Base-by-base conservation (phyloP, 2,113 vertebrate genomes). In the Prionailurus bengalensis region DNA sequence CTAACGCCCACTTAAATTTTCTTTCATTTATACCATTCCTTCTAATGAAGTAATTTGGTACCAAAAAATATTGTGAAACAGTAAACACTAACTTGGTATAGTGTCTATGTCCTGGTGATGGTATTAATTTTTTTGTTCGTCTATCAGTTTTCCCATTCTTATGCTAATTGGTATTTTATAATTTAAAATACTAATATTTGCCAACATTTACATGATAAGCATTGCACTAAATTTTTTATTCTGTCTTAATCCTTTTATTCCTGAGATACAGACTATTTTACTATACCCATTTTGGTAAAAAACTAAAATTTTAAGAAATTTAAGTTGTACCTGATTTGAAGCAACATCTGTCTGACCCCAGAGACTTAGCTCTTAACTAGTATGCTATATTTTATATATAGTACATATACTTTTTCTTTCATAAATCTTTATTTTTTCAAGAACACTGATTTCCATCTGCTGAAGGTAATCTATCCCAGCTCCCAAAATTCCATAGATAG, bases 291-390 rank as follows among this genome's bases (percentile, higher is more conserved):
- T 78, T 89, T 86, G 65, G 70, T 86, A 7, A 73, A 65, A 16
- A 85, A 53, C 36, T 70, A 74, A 95, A 85, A 7, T n/a, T 70
- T 80, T 68, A 63, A 89, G 84, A 92, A 27, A 74, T 68, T 94
- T 90, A 39, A 78, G 39, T 89, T 66, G 33, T 82, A 42, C 27
- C 31, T 97, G 68, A 58, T 89, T 91, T 89, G 53, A 95, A 94
- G 51, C n/a, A n/a, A 73, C 9, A 27, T 73, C 81, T 94, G 27
- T 70, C 68, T 90, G 48, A 90, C n/a, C 19, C 68, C 16, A 73
- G 63, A 92, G 29, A 25, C 7, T 55, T 93, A 61, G 27, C 36
- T 95, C 39, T 88, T 53, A 74, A 36, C 55, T 93, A 33, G 21
- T 53, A 33, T 74, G 5, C 29, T 70, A 66, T 45, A 39, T 86